A percentile compares a stretch with the other conserved stretches of the same genome.
Conservation (phyloP, 2,797 vertebrate species). For the Lithobates sylvaticus region DNA sequence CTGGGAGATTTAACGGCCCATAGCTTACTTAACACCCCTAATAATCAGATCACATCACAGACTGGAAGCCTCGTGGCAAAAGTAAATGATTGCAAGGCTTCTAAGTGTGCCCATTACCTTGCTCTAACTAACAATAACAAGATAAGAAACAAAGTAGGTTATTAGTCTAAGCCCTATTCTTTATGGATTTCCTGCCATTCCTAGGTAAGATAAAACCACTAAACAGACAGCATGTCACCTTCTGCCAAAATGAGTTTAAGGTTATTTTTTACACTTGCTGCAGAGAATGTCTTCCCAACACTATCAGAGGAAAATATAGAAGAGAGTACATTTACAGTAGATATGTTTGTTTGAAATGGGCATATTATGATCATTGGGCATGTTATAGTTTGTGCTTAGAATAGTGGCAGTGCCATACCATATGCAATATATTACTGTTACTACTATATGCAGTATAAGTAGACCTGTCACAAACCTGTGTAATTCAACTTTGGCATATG, state of each 20-base stretch:
- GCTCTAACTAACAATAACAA: slow-evolving; percentile 62
- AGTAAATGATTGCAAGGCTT: slow-evolving; percentile 59
- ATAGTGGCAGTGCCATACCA: too few species aligned
- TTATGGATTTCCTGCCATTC: slow-evolving; percentile 59
- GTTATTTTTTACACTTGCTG: slow-evolving; percentile 28
- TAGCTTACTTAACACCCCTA: slow-evolving; percentile 57
- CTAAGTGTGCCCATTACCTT: slow-evolving; percentile 58
- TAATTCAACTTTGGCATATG: too few species aligned
- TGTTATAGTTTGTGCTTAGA: too few species aligned
- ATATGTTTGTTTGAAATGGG: too few species aligned
- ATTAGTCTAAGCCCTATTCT: slow-evolving; percentile 59
- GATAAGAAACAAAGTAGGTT: slow-evolving; percentile 63
- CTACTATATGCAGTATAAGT: too few species aligned
- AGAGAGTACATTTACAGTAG: too few species aligned
- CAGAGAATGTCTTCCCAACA: background rate
- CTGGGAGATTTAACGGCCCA: slow-evolving; percentile 50
- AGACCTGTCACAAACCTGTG: too few species aligned
- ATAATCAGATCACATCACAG: slow-evolving; percentile 60
- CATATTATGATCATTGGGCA: too few species aligned
- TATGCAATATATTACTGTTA: too few species aligned
- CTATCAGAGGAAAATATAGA: background rate
- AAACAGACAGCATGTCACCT: slow-evolving; percentile 45
- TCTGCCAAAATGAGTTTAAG: slow-evolving; percentile 31
- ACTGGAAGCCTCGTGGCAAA: slow-evolving; percentile 56
- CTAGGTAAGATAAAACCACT: slow-evolving; percentile 52